phyloP scores from a whole-genome alignment of 1,140 invertebrate species.

The Dufourea novaeangliae region DNA sequence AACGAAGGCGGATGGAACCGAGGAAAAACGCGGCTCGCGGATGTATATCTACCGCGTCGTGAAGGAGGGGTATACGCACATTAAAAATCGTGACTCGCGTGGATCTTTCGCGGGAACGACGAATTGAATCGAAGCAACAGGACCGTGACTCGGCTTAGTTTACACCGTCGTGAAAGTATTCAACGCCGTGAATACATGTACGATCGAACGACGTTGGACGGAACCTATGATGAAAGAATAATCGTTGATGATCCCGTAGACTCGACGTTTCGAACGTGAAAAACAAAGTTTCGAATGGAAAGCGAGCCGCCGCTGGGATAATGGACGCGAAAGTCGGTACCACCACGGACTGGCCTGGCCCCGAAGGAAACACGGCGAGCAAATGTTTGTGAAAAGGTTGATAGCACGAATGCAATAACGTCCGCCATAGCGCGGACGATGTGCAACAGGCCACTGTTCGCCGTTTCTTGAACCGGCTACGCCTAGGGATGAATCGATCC shows the following conservation, averaged over 20 bases:
- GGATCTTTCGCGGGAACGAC: constrained; percentile 5
- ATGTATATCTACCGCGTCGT: too few species aligned
- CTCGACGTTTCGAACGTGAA: not conserved
- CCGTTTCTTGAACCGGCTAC: too few species aligned
- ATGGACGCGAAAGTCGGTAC: constrained; percentile 58
- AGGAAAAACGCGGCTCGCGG: constrained; percentile 44
- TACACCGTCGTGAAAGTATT: too few species aligned
- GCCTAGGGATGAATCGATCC: too few species aligned
- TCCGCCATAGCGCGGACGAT: constrained; percentile 30
- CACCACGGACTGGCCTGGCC: too few species aligned
- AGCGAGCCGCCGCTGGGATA: constrained; percentile 3
- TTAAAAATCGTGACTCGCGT: constrained; percentile 22
- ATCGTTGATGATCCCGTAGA: too few species aligned
- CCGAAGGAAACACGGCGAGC: constrained; percentile 1
- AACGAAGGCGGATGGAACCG: constrained; percentile 36
- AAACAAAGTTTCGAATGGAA: not conserved
- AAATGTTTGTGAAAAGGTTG: constrained; percentile 57
- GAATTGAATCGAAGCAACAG: not conserved
- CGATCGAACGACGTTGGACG: too few species aligned
- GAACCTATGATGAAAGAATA: too few species aligned
- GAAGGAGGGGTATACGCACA: too few species aligned
- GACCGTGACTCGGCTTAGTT: too few species aligned
- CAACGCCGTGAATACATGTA: too few species aligned
- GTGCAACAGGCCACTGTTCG: constrained; percentile 50
- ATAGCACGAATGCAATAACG: constrained; percentile 40